Evolutionary conservation across 2,113 vertebrate genomes (phyloP).

Genomic region (Tympanuchus pallidicinctus): DNA sequence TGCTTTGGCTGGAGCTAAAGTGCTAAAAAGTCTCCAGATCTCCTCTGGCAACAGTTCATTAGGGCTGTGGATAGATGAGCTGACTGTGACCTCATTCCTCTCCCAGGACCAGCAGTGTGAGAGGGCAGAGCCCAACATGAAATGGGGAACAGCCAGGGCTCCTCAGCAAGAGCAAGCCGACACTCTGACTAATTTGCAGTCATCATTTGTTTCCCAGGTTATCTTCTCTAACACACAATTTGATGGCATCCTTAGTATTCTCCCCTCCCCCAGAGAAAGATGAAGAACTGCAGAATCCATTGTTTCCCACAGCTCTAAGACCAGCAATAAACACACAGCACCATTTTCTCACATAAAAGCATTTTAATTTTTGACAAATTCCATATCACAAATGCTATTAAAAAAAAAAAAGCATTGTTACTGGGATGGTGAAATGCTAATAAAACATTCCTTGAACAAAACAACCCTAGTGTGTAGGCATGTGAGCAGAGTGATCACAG

Average conservation of each 20-base stretch:
- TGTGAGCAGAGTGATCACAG: accelerated
- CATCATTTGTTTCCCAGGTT: background rate
- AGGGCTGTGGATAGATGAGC: accelerated
- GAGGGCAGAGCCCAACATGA: background rate
- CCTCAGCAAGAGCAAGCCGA: background rate
- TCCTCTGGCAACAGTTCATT: background rate
- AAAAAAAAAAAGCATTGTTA: background rate
- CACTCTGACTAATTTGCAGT: background rate
- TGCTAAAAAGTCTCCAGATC: background rate
- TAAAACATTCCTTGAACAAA: background rate
- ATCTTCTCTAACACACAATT: background rate
- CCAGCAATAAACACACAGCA: background rate
- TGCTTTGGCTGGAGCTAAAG: background rate
- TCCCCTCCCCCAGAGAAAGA: background rate
- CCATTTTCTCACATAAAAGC: background rate
- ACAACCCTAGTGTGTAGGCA: background rate
- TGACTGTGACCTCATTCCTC: background rate
- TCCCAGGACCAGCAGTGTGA: background rate
- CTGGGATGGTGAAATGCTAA: background rate
- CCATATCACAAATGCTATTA: background rate
- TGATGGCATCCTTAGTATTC: background rate
- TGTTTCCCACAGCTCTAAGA: background rate
- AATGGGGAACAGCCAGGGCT: background rate
- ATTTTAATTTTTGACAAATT: background rate
- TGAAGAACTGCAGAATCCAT: background rate